Evolutionary conservation across 2,113 vertebrate species (phyloP).

Genomic region (Zapornia atra): DNA sequence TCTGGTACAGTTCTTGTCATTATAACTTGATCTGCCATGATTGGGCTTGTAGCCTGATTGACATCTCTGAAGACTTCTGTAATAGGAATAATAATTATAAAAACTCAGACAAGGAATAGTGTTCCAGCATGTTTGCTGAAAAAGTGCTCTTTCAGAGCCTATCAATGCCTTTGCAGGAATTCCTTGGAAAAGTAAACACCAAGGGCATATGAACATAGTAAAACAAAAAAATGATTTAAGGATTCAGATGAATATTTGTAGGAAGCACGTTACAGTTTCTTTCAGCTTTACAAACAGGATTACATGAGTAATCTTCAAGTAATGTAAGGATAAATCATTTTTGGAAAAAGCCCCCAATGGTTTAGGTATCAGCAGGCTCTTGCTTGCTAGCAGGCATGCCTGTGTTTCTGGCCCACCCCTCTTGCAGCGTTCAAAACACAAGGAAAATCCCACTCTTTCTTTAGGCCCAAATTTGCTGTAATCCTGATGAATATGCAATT

Average conservation of each 20-base stretch:
- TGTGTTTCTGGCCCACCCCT: constrained; percentile 46
- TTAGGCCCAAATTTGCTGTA: constrained; percentile 19
- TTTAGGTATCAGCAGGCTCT: constrained; percentile 56
- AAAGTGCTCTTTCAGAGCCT: neutral
- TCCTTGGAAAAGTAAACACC: constrained; percentile 2
- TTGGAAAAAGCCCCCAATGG: constrained; percentile 34
- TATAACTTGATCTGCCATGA: neutral
- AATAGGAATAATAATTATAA: neutral
- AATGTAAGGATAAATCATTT: constrained; percentile 54
- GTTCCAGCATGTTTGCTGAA: neutral
- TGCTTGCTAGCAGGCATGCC: constrained; percentile 49
- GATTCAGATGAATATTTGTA: constrained; percentile 32
- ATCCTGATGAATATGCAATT: constrained; percentile 40
- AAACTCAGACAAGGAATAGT: neutral
- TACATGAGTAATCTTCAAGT: constrained; percentile 68
- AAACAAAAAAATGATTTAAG: neutral
- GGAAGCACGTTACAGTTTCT: constrained; percentile 10
- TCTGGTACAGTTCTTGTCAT: neutral
- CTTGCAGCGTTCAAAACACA: neutral
- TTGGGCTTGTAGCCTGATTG: neutral
- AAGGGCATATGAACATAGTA: neutral
- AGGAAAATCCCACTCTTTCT: constrained; percentile 41
- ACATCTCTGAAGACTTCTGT: neutral
- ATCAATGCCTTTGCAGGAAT: neutral
- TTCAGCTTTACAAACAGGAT: constrained; percentile 68